A percentile compares a stretch with the other conserved stretches of the same genome.
phyloP scores from a whole-genome alignment of 2,113 vertebrate genomes.

The Edolisoma coerulescens region DNA sequence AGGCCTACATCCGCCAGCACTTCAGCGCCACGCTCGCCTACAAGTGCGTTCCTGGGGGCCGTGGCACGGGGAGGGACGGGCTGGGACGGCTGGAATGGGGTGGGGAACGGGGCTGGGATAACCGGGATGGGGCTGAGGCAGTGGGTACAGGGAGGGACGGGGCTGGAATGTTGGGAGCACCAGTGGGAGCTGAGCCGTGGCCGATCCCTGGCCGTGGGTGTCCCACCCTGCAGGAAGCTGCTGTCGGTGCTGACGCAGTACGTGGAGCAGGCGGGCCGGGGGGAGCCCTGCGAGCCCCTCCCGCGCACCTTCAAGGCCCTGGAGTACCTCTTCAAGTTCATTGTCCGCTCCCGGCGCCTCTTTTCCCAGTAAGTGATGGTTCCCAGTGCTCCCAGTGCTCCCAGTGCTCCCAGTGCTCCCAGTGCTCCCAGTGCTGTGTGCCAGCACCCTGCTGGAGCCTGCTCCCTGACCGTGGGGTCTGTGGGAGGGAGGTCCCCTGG shows the following conservation, averaged over 20 bases:
- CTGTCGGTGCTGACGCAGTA: slow-evolving; percentile 36
- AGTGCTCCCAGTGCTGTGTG: neutral
- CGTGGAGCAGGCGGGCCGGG: neutral
- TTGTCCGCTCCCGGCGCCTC: slow-evolving; percentile 54
- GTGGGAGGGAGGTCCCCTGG: fast-evolving
- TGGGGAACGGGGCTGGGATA: neutral
- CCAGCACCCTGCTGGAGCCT: neutral
- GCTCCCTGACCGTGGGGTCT: neutral
- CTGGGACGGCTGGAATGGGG: neutral
- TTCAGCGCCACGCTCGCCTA: slow-evolving; percentile 64
- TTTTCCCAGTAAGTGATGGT: slow-evolving; percentile 5
- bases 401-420: neutral
- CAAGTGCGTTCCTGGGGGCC: neutral
- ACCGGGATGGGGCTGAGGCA: too few relatives aligned
- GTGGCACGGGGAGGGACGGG: fast-evolving
- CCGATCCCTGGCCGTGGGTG: fast-evolving
- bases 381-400: neutral
- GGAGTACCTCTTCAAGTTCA: slow-evolving; percentile 65
- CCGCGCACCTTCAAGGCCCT: slow-evolving; percentile 44
- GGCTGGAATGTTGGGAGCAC: neutral
- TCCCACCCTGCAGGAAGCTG: slow-evolving; percentile 13
- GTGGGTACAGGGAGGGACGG: fast-evolving
- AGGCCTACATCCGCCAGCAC: slow-evolving; percentile 64
- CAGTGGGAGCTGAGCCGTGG: fast-evolving
- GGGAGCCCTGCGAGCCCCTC: slow-evolving; percentile 18